phyloP scores from a whole-genome alignment of 1,140 invertebrate species.

The fruit fly (Drosophila melanogaster) region Release_6_plus_ISO1_MT NT_033777.3:4465501-4466000 shows the following conservation, averaged over 20 bases:
- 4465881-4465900: constrained; percentile 10
- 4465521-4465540: constrained; percentile 55
- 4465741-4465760: constrained; percentile 69
- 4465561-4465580: constrained; percentile 44
- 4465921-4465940: constrained; percentile 73
- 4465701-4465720: constrained; percentile 1
- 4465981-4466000: constrained; percentile 41
- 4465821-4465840: neutral
- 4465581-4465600: constrained; percentile 53
- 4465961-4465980: constrained; percentile 80
- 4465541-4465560: constrained; percentile 45
- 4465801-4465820: constrained; percentile 17
- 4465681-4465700: constrained; percentile 30
- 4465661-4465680: constrained; percentile 27
- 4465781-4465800: constrained; percentile 53
- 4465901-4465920: constrained; percentile 63
- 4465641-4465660: constrained; percentile 45
- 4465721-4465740: constrained; percentile 42
- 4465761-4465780: constrained; percentile 66
- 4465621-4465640: constrained; percentile 36
- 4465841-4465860: neutral
- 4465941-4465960: constrained; percentile 71
- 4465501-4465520: constrained; percentile 72
- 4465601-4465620: constrained; percentile 37
- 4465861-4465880: constrained; percentile 14